Percentiles rank a stretch among this genome's conserved stretches.
Conservation (phyloP, 2,113 vertebrate genomes). For the Oryctolagus cuniculus region mOryCun1.1 NC_091440.1:137662501-137663000, state of each 20-base stretch:
- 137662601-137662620: slow-evolving; percentile 17
- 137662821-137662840: background rate
- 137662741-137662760: background rate
- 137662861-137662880: slow-evolving; percentile 1
- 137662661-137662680: slow-evolving; percentile 41
- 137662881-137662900: slow-evolving; percentile 21
- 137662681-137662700: slow-evolving; percentile 35
- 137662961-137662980: no score
- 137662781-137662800: background rate
- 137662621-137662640: slow-evolving; percentile 35
- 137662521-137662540: slow-evolving; percentile 12
- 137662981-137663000: no score
- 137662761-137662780: background rate
- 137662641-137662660: slow-evolving; percentile 4
- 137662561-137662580: slow-evolving; percentile 26
- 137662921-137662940: background rate
- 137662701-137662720: background rate
- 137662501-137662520: slow-evolving; percentile 25
- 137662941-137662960: background rate
- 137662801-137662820: background rate
- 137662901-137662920: background rate
- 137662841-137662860: slow-evolving; percentile 16
- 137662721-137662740: slow-evolving; percentile 13
- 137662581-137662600: background rate
- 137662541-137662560: background rate